phyloP scores from a whole-genome alignment of 2,113 vertebrate species.

The Leucopsar rothschildi region DNA sequence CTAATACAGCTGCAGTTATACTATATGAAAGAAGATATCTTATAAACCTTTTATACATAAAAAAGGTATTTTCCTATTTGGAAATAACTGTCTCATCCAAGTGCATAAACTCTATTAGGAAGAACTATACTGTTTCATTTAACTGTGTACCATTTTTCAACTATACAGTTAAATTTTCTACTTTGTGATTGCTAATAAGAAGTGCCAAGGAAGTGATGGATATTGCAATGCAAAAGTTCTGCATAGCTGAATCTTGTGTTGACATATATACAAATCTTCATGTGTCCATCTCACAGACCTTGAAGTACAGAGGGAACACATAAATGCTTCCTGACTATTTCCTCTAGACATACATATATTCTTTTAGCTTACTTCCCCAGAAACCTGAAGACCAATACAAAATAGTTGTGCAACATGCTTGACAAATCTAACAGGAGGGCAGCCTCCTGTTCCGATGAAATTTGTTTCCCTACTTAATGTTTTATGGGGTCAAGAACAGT shows the following conservation, averaged over 20 bases:
- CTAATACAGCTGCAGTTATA: neutral
- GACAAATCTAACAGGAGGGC: slow-evolving; percentile 10
- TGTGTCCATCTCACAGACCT: neutral
- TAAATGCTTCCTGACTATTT: neutral
- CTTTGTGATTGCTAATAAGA: slow-evolving; percentile 15
- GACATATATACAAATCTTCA: slow-evolving; percentile 17
- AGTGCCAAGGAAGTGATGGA: slow-evolving; percentile 6
- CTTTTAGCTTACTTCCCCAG: neutral
- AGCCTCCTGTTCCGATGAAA: neutral
- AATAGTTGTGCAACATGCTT: neutral
- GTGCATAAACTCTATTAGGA: neutral
- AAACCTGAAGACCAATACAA: neutral
- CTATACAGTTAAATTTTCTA: slow-evolving; percentile 15
- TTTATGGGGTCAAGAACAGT: slow-evolving; percentile 44
- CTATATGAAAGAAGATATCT: neutral
- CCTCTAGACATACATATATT: neutral
- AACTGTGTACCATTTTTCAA: slow-evolving; percentile 1
- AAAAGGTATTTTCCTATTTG: neutral
- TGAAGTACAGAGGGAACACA: neutral
- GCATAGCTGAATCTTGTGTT: neutral
- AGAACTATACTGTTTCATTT: neutral
- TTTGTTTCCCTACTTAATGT: slow-evolving; percentile 45
- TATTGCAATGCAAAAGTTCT: slow-evolving; percentile 12
- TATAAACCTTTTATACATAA: neutral
- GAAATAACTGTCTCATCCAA: neutral